These are phyloP conservation scores for Molossus alvarezi DNA, from an alignment of 2,797 vertebrate genomes.

Conservation along the genomic window DNA sequence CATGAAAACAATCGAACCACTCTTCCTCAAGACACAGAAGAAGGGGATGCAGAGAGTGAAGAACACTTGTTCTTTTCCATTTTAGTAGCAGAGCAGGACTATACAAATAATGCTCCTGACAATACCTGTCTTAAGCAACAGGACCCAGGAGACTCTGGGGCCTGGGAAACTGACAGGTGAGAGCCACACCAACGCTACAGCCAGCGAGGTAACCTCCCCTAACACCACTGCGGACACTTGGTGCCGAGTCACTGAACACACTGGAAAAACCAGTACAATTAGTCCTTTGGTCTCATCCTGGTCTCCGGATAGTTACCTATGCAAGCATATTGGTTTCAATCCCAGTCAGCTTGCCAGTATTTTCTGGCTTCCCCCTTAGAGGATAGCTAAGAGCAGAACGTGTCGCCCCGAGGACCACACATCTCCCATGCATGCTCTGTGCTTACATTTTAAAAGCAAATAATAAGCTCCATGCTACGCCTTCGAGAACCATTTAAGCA, in stretches of 20 bases:
- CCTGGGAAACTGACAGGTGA: neutral
- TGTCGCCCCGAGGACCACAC: neutral
- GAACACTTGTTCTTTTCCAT: neutral
- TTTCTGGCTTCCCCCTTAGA: neutral
- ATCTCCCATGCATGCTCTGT: neutral
- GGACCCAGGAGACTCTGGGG: neutral
- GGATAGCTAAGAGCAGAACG: neutral
- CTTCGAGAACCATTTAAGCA: slow-evolving; percentile 69
- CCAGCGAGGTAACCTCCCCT: neutral
- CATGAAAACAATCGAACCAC: neutral
- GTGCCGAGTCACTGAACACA: neutral
- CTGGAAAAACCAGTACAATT: neutral
- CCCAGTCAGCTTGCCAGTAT: neutral
- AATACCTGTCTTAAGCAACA: neutral
- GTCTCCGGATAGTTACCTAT: neutral
- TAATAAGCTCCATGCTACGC: slow-evolving; percentile 55
- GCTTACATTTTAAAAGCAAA: slow-evolving; percentile 59
- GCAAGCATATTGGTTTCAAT: neutral
- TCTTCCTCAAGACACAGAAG: neutral
- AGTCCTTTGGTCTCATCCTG: neutral
- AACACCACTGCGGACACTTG: neutral
- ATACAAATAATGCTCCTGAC: neutral
- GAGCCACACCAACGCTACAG: neutral
- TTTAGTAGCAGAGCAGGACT: neutral
- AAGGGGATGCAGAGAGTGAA: neutral